These are phyloP conservation scores for Columba guinea DNA, from an alignment of 2,797 vertebrate genomes.

Conservation along the genomic window DNA sequence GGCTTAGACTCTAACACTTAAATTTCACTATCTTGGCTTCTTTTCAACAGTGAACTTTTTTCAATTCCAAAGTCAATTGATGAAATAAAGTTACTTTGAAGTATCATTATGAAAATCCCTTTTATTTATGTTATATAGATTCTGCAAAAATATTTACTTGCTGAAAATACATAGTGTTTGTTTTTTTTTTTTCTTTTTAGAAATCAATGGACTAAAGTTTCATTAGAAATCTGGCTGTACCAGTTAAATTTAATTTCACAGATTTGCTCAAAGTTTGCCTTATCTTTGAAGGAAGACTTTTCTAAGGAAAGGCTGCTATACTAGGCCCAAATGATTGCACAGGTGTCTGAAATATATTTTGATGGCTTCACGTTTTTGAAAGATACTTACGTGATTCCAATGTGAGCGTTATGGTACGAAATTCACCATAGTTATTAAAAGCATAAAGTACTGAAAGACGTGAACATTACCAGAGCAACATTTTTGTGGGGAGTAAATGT, in stretches of 20 bases:
- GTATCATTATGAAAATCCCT: not conserved
- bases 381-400: not conserved
- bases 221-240: not conserved
- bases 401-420: not conserved
- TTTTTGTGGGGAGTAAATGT: slow-evolving; percentile 51
- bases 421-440: slow-evolving; percentile 12
- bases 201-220: not conserved
- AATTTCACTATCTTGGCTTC: not conserved
- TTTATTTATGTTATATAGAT: not conserved
- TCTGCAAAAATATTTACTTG: not conserved
- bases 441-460: not conserved
- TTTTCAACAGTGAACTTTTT: not conserved
- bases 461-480: not conserved
- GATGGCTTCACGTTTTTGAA: not conserved
- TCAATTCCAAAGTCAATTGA: not conserved
- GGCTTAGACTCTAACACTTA: not conserved
- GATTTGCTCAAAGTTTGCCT: not conserved
- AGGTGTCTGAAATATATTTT: not conserved
- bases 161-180: not conserved
- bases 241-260: not conserved
- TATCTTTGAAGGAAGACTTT: not conserved
- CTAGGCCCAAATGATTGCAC: not conserved
- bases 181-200: not conserved
- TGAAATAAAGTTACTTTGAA: not conserved
- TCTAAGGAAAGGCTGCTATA: not conserved